Base-by-base conservation (phyloP, 2,797 vertebrate genomes). In the Paedocypris micromegethes region DNA sequence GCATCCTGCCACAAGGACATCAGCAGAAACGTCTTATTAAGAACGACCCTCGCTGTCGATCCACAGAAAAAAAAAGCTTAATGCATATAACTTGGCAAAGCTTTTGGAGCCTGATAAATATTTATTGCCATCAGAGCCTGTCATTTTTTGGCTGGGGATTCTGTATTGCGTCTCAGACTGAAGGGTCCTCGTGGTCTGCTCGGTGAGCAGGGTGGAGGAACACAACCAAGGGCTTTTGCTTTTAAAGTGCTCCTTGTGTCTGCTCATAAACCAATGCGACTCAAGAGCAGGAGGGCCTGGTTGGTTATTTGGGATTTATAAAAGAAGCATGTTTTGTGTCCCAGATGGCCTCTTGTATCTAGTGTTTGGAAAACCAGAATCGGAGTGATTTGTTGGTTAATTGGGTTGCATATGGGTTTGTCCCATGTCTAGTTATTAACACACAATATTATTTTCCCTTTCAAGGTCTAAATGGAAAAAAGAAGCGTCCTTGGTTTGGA, bases 11-110 rank as follows among this genome's bases (percentile, higher is more conserved):
- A 79, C 74, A 60, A 75, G 73, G 78, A 72, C 79, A 86, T 80
- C 75, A 79, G 78, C 72, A 77, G 83, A 77, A 83, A 85, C 85
- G 82, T 84, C 81, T 86, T 84, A 86, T 75, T 77, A 8, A 73
- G 82, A 78, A 66, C 75, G 68, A 78, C 81, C 75, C 52, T 57
- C 54, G 46, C 69, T 55, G 79, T 86, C 78, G 80, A 72, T 86
- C 23, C 23, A 23, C 83, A 81, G 72, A 57, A 68, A 57, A 51
- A 75, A 85, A 82, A 63, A 70, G 75, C 39, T 55, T 81, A 70
- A 72, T 65, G 71, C 56, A 73, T 68, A 67, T 55, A 52, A 74
- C 72, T 62, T 75, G 73, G 83, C 73, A 75, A 75, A 81, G 72
- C 77, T 48, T 59, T 23, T 60, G 73, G 76, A 79, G 65, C 55